Percentiles rank a stretch among this genome's conserved stretches.
Evolutionary conservation across 2,113 vertebrate species (phyloP).

Genomic region (Xyrauchen texanus): DNA sequence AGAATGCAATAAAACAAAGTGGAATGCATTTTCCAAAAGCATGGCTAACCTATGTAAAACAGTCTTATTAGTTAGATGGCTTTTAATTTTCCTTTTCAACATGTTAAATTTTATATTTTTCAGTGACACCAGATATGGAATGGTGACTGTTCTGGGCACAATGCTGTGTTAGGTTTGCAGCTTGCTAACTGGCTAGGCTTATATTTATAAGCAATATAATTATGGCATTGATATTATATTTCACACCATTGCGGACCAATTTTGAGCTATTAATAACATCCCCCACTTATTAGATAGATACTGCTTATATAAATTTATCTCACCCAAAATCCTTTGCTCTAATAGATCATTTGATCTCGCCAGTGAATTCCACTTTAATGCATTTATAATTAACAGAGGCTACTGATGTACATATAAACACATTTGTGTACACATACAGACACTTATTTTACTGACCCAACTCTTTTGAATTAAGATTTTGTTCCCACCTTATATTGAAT

Average conservation of each 20-base stretch:
- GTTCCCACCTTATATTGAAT: no score
- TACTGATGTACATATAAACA: no score
- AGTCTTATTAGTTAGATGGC: no score
- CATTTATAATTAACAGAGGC: no score
- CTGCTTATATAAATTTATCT: not conserved
- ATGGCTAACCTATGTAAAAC: no score
- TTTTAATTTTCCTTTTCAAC: no score
- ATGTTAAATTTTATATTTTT: not conserved
- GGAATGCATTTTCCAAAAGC: no score
- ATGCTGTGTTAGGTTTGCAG: slow-evolving; percentile 7
- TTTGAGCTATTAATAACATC: not conserved
- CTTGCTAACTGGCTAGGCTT: slow-evolving; percentile 33
- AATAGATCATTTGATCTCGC: not conserved
- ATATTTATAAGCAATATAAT: not conserved
- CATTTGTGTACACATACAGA: not conserved
- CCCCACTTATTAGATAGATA: not conserved
- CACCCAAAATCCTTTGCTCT: no score
- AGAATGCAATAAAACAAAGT: not conserved
- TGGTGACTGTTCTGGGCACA: slow-evolving; percentile 24
- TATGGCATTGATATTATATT: slow-evolving; percentile 21
- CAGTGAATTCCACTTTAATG: no score
- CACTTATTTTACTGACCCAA: not conserved
- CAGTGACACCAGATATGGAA: slow-evolving; percentile 22
- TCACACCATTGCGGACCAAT: not conserved
- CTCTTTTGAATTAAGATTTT: no score